Conservation (phyloP, 2,797 vertebrate species). For the Catharus ustulatus region DNA sequence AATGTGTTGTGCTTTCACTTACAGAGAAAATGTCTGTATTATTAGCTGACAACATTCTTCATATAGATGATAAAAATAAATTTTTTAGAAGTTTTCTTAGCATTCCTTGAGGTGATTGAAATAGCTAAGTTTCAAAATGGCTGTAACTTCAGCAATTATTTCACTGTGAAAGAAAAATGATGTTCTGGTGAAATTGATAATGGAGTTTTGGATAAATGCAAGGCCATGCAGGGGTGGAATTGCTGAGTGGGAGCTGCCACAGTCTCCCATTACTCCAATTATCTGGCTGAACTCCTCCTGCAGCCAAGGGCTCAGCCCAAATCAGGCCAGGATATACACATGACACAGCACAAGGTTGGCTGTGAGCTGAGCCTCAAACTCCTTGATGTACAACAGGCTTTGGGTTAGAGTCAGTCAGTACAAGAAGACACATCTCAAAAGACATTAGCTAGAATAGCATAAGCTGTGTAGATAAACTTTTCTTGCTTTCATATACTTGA, state of each 20-base stretch:
- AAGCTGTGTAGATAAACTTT: not conserved
- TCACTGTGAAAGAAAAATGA: not conserved
- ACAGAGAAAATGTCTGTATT: not conserved
- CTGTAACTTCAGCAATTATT: not conserved
- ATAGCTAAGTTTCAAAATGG: not conserved
- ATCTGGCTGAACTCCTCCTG: not conserved
- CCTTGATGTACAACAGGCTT: not conserved
- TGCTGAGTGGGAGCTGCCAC: not conserved
- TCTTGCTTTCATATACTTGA: not conserved
- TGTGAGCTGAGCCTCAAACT: not conserved
- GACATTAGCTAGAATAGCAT: not conserved
- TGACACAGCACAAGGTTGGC: not conserved
- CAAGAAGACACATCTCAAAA: not conserved
- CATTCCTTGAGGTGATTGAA: not conserved
- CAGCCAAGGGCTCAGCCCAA: not conserved
- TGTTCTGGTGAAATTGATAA: not conserved
- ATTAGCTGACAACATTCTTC: not conserved
- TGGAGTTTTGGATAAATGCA: not conserved
- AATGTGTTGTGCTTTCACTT: slow-evolving; percentile 34
- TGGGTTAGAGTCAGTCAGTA: not conserved
- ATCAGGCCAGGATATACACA: fast-evolving
- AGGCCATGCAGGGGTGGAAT: not conserved
- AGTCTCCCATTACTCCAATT: fast-evolving
- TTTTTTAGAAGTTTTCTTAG: not conserved
- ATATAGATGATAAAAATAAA: not conserved